Conservation (phyloP, 2,113 vertebrate species). For the Zosterops borbonicus region DNA sequence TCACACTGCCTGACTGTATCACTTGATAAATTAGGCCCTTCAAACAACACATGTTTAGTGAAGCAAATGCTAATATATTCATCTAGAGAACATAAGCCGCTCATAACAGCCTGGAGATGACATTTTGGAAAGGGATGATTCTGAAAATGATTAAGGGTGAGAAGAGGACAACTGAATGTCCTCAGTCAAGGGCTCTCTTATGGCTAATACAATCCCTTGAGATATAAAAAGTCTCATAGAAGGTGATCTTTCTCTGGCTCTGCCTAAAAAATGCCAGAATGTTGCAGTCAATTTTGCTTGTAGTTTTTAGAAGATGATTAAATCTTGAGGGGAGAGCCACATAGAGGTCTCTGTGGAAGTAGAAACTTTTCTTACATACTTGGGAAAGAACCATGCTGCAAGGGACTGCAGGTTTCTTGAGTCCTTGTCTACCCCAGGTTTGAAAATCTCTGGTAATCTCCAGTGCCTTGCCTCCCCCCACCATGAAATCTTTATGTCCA, state of each 20-base stretch:
- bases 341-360: neutral
- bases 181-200: neutral
- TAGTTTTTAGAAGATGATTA: neutral
- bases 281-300: neutral
- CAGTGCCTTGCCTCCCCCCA: neutral
- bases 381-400: neutral
- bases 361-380: neutral
- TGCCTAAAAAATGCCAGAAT: neutral
- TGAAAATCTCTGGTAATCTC: neutral
- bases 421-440: neutral
- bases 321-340: neutral
- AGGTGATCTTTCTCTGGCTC: neutral
- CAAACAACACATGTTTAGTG: neutral
- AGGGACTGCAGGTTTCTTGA: neutral
- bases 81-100: neutral
- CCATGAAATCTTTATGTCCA: neutral
- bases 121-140: neutral
- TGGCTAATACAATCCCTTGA: neutral
- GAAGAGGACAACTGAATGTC: neutral
- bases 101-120: neutral
- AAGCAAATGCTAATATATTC: constrained; percentile 9
- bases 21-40: constrained; percentile 32
- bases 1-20: neutral
- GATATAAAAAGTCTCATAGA: neutral
- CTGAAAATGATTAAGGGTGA: neutral